Conservation (phyloP, 2,888 invertebrate genomes). For the Diaprepes abbreviatus region DNA sequence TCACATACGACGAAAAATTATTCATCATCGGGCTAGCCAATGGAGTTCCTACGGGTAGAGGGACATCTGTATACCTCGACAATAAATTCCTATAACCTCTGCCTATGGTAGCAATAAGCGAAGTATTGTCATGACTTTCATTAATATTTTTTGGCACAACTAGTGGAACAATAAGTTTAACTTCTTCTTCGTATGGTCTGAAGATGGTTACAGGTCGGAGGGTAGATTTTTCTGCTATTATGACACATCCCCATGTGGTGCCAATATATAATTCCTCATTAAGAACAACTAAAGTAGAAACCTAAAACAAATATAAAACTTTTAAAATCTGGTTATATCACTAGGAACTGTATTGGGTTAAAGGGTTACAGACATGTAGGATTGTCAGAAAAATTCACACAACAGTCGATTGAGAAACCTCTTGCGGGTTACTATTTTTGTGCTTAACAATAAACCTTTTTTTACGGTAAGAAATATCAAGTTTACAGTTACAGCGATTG, state of each 20-base stretch:
- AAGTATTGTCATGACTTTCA: slow-evolving; percentile 66
- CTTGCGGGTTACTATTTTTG: no score
- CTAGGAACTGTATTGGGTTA: no score
- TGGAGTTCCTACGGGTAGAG: slow-evolving; percentile 65
- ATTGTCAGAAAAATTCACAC: no score
- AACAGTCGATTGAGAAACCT: no score
- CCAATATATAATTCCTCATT: slow-evolving; percentile 87
- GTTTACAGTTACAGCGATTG: no score
- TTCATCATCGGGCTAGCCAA: slow-evolving; percentile 61
- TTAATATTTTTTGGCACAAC: slow-evolving; percentile 62
- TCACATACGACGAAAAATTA: slow-evolving; percentile 53
- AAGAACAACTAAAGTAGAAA: slow-evolving; percentile 78
- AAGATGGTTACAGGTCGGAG: slow-evolving; percentile 93
- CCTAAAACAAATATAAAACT: no score
- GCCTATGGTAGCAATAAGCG: slow-evolving; percentile 83
- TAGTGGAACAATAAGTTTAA: slow-evolving; percentile 76
- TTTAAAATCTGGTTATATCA: no score
- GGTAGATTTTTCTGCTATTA: slow-evolving; percentile 86
- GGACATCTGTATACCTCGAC: slow-evolving; percentile 73
- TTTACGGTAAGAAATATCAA: no score
- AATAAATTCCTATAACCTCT: slow-evolving; percentile 86
- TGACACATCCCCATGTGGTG: slow-evolving; percentile 94
- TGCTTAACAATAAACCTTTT: no score
- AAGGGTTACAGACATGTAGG: no score
- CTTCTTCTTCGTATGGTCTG: slow-evolving; percentile 89